Percentiles rank a stretch among this genome's conserved stretches.
These are phyloP conservation scores for Falco punctatus DNA, from an alignment of 2,113 vertebrate species.

Conservation along the genomic window DNA sequence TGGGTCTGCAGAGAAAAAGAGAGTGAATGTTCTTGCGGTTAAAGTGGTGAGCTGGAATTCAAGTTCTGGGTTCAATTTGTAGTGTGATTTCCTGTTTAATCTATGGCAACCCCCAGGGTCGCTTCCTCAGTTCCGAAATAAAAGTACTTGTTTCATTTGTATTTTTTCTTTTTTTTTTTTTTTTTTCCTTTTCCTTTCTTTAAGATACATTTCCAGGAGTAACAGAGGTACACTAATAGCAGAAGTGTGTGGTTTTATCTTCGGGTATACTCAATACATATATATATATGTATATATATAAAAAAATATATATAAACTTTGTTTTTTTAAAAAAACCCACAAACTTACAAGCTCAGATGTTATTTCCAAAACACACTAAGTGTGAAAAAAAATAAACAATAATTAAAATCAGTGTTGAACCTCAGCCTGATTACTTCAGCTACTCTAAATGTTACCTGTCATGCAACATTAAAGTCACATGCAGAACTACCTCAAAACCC, in stretches of 20 bases:
- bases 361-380: background rate
- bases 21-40: background rate
- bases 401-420: background rate
- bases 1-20: background rate
- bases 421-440: background rate
- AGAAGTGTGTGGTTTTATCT: background rate
- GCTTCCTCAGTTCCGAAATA: background rate
- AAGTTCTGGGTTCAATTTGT: background rate
- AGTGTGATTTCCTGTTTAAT: slow-evolving; percentile 28
- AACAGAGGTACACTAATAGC: background rate
- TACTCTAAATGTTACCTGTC: background rate
- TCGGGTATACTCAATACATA: background rate
- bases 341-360: background rate
- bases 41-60: background rate
- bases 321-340: background rate
- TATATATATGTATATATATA: no score
- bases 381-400: background rate
- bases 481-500: background rate
- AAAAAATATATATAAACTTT: no score
- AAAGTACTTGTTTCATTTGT: background rate
- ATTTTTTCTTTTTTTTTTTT: background rate
- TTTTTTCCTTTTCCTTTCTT: background rate
- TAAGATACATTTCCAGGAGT: background rate
- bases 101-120: background rate
- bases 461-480: background rate